Evolutionary conservation across 2,797 vertebrate species (phyloP), one percentile per base, ranked within the genome.

Genomic region (Lithobates pipiens): DNA sequence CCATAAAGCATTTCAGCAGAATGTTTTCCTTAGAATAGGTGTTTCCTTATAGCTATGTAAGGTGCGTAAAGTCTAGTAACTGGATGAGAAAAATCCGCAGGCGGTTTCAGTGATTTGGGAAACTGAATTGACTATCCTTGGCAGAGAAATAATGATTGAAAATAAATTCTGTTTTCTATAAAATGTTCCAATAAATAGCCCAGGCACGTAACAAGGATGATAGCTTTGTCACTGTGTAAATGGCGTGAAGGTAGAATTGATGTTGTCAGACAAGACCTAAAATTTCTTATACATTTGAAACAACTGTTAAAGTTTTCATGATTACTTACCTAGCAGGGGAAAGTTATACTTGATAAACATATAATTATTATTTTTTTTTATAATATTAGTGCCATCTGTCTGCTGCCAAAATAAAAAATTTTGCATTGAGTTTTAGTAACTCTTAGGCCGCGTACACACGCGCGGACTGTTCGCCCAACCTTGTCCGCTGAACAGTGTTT

Each of bases 41-140:
- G 50, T 70, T 70, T 70, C 29, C 23, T 70, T 70, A 21, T 7
- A 72, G 50, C 44, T 61, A 71, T 69, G 16, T 50, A 10, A 70
- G 23, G 67, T 50, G 23, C 13, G 27, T 71, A 46, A 70, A 80
- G 69, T 25, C 29, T 42, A 25, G 10, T 67, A 67, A 13, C 11
- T 0, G n/a, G 65, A n/a, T 5, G n/a, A 54, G 27, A n/a, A 25
- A 67, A 36, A 32, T 80, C 68, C n/a, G 23, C 79, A 80, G 54
- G 29, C 32, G 13, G 39, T 82, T 82, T 65, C 25, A 36, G 50
- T 39, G 70, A 82, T 82, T 74, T 82, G 80, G 25, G 61, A 68
- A 57, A n/a, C 46, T 36, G 34, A 82, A 54, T 63, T 42, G 36
- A 65, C 54, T 82, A 82, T 42, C 9, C 80, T 82, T 70, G 10